Evolutionary conservation across 2,797 vertebrate genomes (phyloP).

Genomic region (Vultur gryphus): DNA sequence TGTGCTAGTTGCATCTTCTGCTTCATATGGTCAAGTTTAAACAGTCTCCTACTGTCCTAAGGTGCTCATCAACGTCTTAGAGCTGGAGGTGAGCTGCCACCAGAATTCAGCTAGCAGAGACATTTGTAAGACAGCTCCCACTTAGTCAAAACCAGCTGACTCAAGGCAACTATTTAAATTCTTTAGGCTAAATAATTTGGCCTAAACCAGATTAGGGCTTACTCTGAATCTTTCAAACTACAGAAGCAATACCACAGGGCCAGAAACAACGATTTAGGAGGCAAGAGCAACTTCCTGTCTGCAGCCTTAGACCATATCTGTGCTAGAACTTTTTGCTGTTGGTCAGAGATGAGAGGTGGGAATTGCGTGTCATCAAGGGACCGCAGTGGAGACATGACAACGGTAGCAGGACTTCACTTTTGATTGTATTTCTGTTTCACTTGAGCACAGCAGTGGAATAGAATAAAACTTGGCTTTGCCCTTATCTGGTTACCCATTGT

Average conservation of each 20-base stretch:
- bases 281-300: background rate
- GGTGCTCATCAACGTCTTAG: background rate
- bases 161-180: background rate
- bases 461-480: background rate
- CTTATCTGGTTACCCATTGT: background rate
- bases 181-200: background rate
- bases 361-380: background rate
- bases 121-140: background rate
- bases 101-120: background rate
- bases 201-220: background rate
- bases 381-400: background rate
- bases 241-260: background rate
- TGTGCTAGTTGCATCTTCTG: background rate
- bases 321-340: background rate
- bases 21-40: background rate
- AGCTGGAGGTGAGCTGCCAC: background rate
- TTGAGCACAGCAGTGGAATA: background rate
- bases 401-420: background rate
- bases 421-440: background rate
- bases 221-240: background rate
- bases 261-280: background rate
- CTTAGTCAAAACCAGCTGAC: background rate
- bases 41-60: background rate
- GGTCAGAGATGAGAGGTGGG: background rate
- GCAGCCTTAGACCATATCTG: background rate